Conservation (phyloP, 2,113 vertebrate genomes). For the Neotoma lepida region DNA sequence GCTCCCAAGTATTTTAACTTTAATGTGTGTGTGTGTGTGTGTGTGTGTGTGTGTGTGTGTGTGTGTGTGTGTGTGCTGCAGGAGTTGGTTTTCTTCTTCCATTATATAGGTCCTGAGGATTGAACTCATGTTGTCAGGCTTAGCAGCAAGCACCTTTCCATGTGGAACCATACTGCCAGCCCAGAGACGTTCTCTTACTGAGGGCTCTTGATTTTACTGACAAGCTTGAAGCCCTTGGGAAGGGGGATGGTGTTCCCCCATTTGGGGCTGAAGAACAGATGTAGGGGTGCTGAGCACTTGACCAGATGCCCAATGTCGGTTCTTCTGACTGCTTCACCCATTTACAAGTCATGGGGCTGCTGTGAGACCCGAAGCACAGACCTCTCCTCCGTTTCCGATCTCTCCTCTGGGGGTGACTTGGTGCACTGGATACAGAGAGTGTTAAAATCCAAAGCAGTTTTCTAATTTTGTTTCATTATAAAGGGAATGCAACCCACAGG, state of each 20-base stretch:
- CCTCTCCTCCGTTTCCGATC: background rate
- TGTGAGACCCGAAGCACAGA: background rate
- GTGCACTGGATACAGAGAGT: background rate
- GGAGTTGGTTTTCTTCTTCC: background rate
- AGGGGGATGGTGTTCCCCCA: background rate
- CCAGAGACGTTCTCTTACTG: background rate
- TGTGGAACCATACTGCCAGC: too few relatives aligned
- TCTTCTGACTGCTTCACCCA: background rate
- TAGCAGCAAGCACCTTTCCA: too few relatives aligned
- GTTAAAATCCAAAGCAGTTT: conserved; percentile 57
- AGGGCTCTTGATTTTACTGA: background rate
- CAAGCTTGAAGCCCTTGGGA: background rate
- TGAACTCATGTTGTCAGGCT: background rate
- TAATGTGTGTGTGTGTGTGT: background rate
- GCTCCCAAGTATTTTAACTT: background rate
- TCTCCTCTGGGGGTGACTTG: conserved; percentile 47
- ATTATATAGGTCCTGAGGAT: background rate
- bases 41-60: background rate
- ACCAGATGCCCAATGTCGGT: background rate
- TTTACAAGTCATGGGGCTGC: background rate
- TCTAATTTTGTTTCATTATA: conserved; percentile 66
- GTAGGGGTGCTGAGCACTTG: background rate
- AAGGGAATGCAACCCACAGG: conserved; percentile 49
- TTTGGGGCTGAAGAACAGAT: background rate
- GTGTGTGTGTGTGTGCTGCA: background rate